Percentiles rank a stretch among this genome's conserved stretches.
Conservation (phyloP, 2,113 vertebrate species). For the Lepisosteus oculatus region DNA sequence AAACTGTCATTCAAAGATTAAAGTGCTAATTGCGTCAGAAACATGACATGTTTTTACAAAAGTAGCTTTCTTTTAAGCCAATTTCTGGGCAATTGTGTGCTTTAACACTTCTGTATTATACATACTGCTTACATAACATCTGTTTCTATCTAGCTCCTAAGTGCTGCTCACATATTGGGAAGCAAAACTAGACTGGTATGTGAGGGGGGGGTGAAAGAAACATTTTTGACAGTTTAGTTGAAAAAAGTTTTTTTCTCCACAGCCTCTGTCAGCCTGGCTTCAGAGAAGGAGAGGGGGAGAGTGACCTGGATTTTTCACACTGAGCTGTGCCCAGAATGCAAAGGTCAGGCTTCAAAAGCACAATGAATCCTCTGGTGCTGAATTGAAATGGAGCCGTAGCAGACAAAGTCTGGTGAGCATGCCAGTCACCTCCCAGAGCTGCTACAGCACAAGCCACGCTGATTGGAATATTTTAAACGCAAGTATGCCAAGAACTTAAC, state of each 20-base stretch:
- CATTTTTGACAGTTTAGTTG: not conserved
- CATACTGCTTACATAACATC: conserved; percentile 9
- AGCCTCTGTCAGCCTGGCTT: conserved; percentile 16
- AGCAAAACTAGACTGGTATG: not conserved
- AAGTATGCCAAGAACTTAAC: not conserved
- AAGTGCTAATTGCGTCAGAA: conserved; percentile 15
- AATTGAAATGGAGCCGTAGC: conserved; percentile 15
- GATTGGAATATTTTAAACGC: conserved; percentile 22
- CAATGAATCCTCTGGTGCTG: conserved; percentile 13
- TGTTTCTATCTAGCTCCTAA: not conserved
- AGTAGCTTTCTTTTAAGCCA: conserved; percentile 3
- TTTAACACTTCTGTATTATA: conserved; percentile 6
- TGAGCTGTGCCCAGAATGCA: conserved; percentile 17
- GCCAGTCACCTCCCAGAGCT: conserved; percentile 5
- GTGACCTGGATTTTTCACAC: conserved; percentile 16
- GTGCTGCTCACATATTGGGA: not conserved
- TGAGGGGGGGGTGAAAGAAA: not conserved
- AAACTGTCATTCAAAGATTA: conserved; percentile 30
- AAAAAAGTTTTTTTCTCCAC: not conserved
- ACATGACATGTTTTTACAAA: not conserved
- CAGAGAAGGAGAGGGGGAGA: conserved; percentile 3
- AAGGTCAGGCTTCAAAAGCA: conserved; percentile 28
- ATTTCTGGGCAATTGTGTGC: conserved; percentile 9
- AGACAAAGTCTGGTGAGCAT: conserved; percentile 1
- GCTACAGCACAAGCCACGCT: conserved; percentile 29